These are phyloP conservation scores for Lithobates sylvaticus DNA, from an alignment of 2,797 vertebrate genomes.

Conservation along the genomic window DNA sequence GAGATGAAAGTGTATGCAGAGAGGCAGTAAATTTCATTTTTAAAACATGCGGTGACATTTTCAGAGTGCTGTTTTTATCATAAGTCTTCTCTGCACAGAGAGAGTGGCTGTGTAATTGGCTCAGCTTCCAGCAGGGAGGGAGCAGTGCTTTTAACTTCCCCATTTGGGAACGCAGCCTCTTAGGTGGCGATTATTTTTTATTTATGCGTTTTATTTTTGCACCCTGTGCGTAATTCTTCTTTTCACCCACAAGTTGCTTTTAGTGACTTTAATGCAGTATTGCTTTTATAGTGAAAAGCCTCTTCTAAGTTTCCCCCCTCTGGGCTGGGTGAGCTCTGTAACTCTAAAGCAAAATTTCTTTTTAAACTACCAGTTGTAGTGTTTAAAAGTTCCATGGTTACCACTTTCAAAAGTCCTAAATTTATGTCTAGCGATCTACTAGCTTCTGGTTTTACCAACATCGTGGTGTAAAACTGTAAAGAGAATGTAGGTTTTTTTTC, in stretches of 20 bases:
- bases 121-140: neutral
- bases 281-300: neutral
- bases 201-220: slow-evolving; percentile 28
- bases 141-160: neutral
- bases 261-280: neutral
- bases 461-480: too few relatives aligned
- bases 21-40: neutral
- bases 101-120: neutral
- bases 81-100: neutral
- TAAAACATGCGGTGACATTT: neutral
- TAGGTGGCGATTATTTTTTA: slow-evolving; percentile 20
- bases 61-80: neutral
- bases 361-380: too few relatives aligned
- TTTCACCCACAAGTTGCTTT: neutral
- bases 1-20: neutral
- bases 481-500: too few relatives aligned
- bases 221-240: neutral
- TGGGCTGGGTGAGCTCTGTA: too few relatives aligned
- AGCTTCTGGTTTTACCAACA: too few relatives aligned
- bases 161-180: neutral
- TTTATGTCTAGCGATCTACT: too few relatives aligned
- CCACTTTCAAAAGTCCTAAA: too few relatives aligned
- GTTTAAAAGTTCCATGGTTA: too few relatives aligned
- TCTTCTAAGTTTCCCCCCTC: neutral
- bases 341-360: too few relatives aligned